Percentiles rank a stretch among this genome's conserved stretches.
Conservation (phyloP, 2,113 vertebrate species). For the Dunckerocampus dactyliophorus region DNA sequence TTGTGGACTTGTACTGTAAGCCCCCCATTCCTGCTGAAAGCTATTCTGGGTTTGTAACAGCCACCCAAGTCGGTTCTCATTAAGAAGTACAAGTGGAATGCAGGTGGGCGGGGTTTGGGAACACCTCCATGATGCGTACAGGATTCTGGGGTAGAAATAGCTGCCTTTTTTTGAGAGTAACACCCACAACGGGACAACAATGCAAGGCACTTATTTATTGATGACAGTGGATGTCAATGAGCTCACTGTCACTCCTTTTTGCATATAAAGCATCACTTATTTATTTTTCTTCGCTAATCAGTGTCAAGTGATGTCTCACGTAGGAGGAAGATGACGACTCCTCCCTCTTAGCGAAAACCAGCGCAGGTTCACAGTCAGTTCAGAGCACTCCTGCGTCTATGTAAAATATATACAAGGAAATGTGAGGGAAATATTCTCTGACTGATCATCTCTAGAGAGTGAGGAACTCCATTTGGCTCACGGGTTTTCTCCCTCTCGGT, state of each 20-base stretch:
- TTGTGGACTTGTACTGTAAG: slow-evolving; percentile 55
- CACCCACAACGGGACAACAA: slow-evolving; percentile 15
- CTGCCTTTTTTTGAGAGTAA: slow-evolving; percentile 12
- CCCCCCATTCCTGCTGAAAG: slow-evolving; percentile 26
- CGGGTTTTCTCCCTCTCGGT: slow-evolving; percentile 6
- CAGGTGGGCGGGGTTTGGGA: slow-evolving; percentile 22
- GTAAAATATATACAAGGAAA: slow-evolving; percentile 34
- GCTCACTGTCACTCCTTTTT: slow-evolving; percentile 15
- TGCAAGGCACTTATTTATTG: slow-evolving; percentile 58
- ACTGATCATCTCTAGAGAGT: slow-evolving; percentile 39
- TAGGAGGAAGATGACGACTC: slow-evolving; percentile 15
- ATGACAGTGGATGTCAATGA: slow-evolving; percentile 42
- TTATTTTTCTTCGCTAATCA: slow-evolving; percentile 2
- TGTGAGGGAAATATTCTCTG: slow-evolving; percentile 23
- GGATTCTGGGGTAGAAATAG: slow-evolving; percentile 19
- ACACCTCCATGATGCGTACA: slow-evolving; percentile 2
- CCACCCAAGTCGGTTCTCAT: slow-evolving; percentile 58
- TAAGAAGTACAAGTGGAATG: slow-evolving; percentile 46
- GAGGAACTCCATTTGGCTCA: slow-evolving; percentile 51
- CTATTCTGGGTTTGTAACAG: slow-evolving; percentile 66
- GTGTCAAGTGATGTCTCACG: slow-evolving; percentile 26
- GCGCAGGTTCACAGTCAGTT: slow-evolving; percentile 51
- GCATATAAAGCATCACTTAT: slow-evolving; percentile 45
- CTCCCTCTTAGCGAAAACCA: slow-evolving; percentile 10
- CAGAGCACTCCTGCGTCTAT: slow-evolving; percentile 36